These are phyloP conservation scores for Chelonus insularis DNA, from an alignment of 1,140 invertebrate species.

Conservation along the genomic window DNA sequence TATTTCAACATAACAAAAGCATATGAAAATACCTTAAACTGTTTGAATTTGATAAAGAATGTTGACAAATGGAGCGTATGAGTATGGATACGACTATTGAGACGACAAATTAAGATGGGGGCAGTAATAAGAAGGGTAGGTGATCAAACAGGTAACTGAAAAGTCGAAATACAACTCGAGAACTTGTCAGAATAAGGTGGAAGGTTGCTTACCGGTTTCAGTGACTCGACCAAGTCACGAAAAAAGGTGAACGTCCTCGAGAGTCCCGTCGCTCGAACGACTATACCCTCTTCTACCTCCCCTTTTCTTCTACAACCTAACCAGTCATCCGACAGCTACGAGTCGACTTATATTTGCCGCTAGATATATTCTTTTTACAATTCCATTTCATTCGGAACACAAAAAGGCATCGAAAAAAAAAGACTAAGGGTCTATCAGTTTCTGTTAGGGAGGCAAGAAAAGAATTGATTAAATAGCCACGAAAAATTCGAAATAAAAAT, in stretches of 20 bases:
- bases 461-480: no score
- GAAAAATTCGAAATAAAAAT: no score
- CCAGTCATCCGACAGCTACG: conserved; percentile 4
- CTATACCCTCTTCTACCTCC: conserved; percentile 4
- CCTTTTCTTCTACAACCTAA: background rate
- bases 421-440: no score
- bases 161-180: background rate
- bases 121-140: no score
- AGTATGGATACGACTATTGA: no score
- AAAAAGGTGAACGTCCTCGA: conserved; percentile 60
- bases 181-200: conserved; percentile 22
- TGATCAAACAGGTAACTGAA: background rate
- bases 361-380: background rate
- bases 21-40: no score
- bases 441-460: no score
- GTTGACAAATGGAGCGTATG: no score
- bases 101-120: no score
- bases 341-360: background rate
- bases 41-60: no score
- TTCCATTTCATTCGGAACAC: background rate
- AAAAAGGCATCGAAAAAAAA: background rate
- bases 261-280: conserved; percentile 43
- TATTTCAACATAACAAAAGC: no score
- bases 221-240: conserved; percentile 48
- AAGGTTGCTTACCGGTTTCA: conserved; percentile 38